Conservation (phyloP, 37 sponge, comb jelly and placozoan genomes). For the Theonella swinhoei region DNA sequence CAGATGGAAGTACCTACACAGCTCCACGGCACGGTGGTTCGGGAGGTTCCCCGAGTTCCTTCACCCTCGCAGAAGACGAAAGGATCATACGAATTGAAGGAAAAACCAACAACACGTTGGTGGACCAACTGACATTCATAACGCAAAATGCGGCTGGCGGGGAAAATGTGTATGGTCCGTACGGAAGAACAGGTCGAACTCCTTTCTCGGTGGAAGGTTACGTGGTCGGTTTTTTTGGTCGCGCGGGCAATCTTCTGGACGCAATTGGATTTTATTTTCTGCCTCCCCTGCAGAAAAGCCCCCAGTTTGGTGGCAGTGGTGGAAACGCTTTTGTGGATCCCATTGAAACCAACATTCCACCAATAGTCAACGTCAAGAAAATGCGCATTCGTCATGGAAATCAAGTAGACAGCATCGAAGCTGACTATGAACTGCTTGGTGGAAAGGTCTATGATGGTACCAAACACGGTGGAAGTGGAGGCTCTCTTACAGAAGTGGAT, state of each 20-base stretch:
- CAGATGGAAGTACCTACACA: background rate
- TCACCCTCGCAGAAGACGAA: slow-evolving; percentile 11
- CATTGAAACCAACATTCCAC: background rate
- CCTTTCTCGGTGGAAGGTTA: slow-evolving; percentile 1
- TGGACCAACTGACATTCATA: slow-evolving; percentile 11
- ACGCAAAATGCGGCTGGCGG: background rate
- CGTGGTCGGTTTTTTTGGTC: background rate
- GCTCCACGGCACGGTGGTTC: slow-evolving; percentile 5
- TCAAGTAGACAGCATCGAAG: slow-evolving; percentile 4
- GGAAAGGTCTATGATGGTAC: background rate
- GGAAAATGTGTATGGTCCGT: slow-evolving; percentile 2
- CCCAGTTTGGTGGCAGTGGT: background rate
- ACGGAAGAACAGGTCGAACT: background rate
- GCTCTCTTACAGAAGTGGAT: background rate
- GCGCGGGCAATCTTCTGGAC: slow-evolving; percentile 1
- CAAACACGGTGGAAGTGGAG: background rate
- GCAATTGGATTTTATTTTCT: background rate
- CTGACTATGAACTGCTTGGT: background rate
- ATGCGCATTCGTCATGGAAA: slow-evolving; percentile 8
- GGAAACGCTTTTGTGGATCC: slow-evolving; percentile 1
- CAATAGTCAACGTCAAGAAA: background rate
- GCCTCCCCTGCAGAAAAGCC: background rate
- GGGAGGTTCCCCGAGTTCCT: background rate
- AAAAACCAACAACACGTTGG: background rate
- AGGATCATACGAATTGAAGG: slow-evolving; percentile 12